Evolutionary conservation across 2,113 vertebrate genomes (phyloP).

Genomic region (Mustela nigripes): DNA sequence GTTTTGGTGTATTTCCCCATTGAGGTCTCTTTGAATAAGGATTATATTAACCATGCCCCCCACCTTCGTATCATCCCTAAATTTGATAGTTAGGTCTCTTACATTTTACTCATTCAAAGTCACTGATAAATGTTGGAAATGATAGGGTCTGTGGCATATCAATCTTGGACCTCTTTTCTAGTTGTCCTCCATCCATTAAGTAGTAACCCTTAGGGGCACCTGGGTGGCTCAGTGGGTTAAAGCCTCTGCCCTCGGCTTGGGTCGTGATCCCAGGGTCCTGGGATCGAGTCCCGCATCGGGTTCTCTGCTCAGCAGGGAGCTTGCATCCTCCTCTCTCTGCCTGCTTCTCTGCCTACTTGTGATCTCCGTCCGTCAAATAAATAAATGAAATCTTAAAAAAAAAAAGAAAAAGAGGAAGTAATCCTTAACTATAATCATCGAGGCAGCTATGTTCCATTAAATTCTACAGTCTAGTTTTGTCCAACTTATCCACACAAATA

Average conservation of each 20-base stretch:
- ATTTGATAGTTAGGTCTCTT: neutral
- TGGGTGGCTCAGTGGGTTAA: too few species aligned
- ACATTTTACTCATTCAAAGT: neutral
- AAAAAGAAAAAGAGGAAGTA: neutral
- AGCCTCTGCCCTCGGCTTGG: too few species aligned
- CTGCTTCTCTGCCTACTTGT: too few species aligned
- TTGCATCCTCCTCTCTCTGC: too few species aligned
- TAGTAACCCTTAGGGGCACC: neutral
- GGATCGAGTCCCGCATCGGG: too few species aligned
- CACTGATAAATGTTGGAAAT: conserved; percentile 8
- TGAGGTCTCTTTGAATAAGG: conserved; percentile 22
- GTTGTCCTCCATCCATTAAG: neutral
- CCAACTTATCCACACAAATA: neutral
- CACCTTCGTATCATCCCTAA: conserved; percentile 23
- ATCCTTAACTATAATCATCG: neutral
- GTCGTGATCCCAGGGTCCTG: too few species aligned
- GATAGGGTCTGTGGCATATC: neutral
- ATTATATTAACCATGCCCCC: neutral
- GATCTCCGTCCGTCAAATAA: too few species aligned
- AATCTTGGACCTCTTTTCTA: neutral
- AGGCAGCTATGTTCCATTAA: neutral
- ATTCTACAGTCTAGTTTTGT: neutral
- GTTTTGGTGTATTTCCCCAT: neutral
- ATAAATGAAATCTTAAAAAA: too few species aligned
- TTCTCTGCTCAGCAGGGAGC: too few species aligned